Evolutionary conservation across 2,797 vertebrate genomes (phyloP).

Genomic region (Phoxinus dragarum): DNA sequence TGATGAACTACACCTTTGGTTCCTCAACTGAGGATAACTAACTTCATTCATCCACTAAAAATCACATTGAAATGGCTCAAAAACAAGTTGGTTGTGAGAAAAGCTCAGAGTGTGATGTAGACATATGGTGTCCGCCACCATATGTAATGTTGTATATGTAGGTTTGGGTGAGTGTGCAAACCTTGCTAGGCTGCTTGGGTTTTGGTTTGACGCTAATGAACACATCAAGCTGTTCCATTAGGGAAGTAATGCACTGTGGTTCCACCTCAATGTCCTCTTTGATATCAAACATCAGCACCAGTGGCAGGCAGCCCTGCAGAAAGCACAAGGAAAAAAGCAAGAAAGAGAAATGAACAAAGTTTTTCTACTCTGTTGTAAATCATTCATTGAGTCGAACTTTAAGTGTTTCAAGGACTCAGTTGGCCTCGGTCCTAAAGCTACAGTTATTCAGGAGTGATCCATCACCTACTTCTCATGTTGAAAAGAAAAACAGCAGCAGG

Average conservation of each 20-base stretch:
- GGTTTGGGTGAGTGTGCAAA: constrained; percentile 63
- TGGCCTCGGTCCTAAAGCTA: constrained; percentile 42
- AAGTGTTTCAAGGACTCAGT: constrained; percentile 34
- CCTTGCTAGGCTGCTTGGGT: constrained; percentile 99
- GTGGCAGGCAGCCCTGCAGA: constrained; percentile 94
- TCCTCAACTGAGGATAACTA: neutral
- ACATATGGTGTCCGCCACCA: neutral
- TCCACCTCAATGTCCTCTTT: constrained; percentile 98
- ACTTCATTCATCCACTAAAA: neutral
- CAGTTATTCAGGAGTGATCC: constrained; percentile 55
- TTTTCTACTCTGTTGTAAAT: constrained; percentile 49
- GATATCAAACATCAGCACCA: constrained; percentile 99
- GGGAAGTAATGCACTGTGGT: constrained; percentile 91
- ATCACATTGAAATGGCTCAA: neutral
- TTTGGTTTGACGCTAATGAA: constrained; percentile 99
- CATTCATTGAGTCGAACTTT: constrained; percentile 33
- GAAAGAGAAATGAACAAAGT: constrained; percentile 19
- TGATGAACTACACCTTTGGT: neutral
- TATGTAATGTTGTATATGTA: neutral
- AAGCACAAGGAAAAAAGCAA: constrained; percentile 8
- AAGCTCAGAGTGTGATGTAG: neutral
- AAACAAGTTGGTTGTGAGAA: neutral
- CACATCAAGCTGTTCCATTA: constrained; percentile 98
- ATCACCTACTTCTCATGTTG: constrained; percentile 53
- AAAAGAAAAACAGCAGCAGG: constrained; percentile 59